Conservation (phyloP, 2,113 vertebrate species). For the Oophaga pumilio region DNA sequence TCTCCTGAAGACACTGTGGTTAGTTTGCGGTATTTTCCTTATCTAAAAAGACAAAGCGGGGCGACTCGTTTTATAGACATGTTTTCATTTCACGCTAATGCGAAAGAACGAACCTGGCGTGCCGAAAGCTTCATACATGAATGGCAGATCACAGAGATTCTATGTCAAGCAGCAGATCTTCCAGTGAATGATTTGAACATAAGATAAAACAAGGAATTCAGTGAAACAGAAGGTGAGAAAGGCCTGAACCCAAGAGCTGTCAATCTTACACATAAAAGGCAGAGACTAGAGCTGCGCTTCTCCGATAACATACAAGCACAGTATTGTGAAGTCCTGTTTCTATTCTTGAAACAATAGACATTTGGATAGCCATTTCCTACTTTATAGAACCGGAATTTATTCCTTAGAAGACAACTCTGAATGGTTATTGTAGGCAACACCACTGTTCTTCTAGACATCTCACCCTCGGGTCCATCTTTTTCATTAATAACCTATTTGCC, state of each 20-base stretch:
- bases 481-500: background rate
- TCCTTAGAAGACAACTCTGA: background rate
- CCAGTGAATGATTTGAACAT: background rate
- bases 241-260: slow-evolving; percentile 23
- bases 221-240: background rate
- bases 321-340: background rate
- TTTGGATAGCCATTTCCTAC: background rate
- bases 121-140: background rate
- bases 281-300: background rate
- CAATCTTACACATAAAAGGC: slow-evolving; percentile 6
- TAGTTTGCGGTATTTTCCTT: background rate
- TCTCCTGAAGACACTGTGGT: background rate
- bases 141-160: slow-evolving; percentile 4
- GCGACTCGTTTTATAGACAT: background rate
- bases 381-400: background rate
- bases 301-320: background rate
- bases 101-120: background rate
- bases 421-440: background rate
- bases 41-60: background rate
- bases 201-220: slow-evolving; percentile 3
- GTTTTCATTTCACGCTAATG: background rate
- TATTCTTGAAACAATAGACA: slow-evolving; percentile 3
- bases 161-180: background rate
- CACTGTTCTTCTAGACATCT: background rate
- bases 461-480: background rate